Conservation (phyloP, 2,888 invertebrate species). For the Gymnoscelis rufifasciata region DNA sequence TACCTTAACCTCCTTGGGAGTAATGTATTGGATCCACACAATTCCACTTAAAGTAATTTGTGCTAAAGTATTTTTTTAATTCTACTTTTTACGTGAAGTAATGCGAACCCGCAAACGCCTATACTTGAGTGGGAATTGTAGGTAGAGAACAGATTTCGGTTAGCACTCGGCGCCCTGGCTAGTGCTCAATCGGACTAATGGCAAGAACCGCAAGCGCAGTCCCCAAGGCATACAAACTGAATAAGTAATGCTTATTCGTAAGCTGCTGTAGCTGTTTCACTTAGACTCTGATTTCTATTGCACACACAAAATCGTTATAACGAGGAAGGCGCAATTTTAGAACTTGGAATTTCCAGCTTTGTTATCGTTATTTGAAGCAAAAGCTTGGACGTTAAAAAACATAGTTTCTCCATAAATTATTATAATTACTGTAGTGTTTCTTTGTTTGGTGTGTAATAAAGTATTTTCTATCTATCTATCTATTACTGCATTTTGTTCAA, state of each 20-base stretch:
- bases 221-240: conserved; percentile 65
- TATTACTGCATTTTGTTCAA: no score
- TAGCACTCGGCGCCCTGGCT: conserved; percentile 31
- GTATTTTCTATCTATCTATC: no score
- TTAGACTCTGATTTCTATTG: conserved; percentile 50
- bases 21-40: conserved; percentile 32
- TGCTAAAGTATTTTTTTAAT: neutral
- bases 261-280: conserved; percentile 48
- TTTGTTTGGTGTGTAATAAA: no score
- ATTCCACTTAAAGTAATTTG: conserved; percentile 25
- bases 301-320: conserved; percentile 45
- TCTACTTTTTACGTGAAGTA: no score
- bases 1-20: conserved; percentile 48
- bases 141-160: conserved; percentile 26
- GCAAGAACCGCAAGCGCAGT: conserved; percentile 69
- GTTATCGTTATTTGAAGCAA: no score
- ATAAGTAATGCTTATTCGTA: conserved; percentile 69
- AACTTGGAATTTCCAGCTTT: no score
- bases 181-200: conserved; percentile 71
- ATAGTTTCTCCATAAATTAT: no score
- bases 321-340: no score
- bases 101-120: no score
- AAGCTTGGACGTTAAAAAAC: no score
- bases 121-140: conserved; percentile 20
- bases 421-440: no score